Evolutionary conservation across 2,797 vertebrate genomes (phyloP).

Genomic region (Podargus strigoides): DNA sequence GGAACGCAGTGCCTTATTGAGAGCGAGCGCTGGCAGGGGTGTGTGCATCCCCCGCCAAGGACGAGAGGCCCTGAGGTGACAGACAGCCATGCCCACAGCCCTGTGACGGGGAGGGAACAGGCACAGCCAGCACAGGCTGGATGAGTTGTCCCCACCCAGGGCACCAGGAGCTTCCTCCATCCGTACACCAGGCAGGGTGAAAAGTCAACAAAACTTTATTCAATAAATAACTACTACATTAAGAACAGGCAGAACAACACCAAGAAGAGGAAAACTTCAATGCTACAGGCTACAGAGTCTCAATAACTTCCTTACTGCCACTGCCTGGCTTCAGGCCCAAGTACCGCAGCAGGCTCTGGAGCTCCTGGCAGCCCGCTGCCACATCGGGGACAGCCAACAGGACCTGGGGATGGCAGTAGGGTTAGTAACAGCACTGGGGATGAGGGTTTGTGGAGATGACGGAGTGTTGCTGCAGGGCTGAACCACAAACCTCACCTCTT

Average conservation of each 20-base stretch:
- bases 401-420: not conserved
- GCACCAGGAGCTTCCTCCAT: not conserved
- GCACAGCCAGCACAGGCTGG: not conserved
- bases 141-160: not conserved
- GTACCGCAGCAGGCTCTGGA: conserved; percentile 52
- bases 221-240: conserved; percentile 12
- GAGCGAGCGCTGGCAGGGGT: not conserved
- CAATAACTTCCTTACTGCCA: not conserved
- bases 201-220: conserved; percentile 40
- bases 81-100: not conserved
- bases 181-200: not conserved
- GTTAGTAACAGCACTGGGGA: not conserved
- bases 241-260: no score
- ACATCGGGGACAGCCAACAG: conserved; percentile 19
- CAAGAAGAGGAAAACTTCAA: not conserved
- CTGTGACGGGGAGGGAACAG: not conserved
- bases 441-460: not conserved
- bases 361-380: conserved; percentile 36
- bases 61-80: not conserved
- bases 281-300: not conserved
- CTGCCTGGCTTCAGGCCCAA: conserved; percentile 19
- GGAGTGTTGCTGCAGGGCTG: not conserved
- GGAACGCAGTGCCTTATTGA: not conserved
- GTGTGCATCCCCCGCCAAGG: rapidly evolving
- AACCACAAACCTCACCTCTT: conserved; percentile 59